phyloP scores from a whole-genome alignment of 2,888 invertebrate species.

The Nomada ferruginata region DNA sequence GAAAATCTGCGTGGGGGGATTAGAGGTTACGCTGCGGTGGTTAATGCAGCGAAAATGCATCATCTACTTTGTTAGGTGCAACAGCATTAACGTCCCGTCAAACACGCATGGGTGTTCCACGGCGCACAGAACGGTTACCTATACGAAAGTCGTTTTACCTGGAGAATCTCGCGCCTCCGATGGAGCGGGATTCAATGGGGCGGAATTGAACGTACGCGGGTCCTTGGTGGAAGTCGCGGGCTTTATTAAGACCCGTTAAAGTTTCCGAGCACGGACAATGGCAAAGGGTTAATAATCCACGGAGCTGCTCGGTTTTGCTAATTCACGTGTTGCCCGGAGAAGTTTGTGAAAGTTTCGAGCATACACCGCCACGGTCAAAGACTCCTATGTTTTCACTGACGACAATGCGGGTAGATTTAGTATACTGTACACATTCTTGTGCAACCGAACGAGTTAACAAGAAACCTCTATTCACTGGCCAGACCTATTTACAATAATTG shows the following conservation, averaged over 20 bases:
- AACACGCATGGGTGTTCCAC: not conserved
- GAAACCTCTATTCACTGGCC: too few species aligned
- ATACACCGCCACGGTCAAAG: slow-evolving; percentile 17
- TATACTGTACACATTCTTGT: too few species aligned
- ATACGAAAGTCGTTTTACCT: not conserved
- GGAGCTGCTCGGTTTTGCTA: slow-evolving; percentile 1
- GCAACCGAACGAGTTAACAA: too few species aligned
- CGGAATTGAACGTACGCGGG: not conserved
- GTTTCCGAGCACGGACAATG: not conserved
- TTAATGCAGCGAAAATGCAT: slow-evolving; percentile 43
- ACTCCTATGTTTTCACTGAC: slow-evolving; percentile 1
- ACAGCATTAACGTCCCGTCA: slow-evolving; percentile 38
- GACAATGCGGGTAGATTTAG: too few species aligned
- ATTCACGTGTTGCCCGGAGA: slow-evolving; percentile 12
- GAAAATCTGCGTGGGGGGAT: slow-evolving; percentile 51
- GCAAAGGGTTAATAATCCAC: slow-evolving; percentile 10
- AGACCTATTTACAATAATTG: too few species aligned
- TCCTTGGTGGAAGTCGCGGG: slow-evolving; percentile 4
- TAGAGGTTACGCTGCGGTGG: slow-evolving; percentile 34
- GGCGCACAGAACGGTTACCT: not conserved
- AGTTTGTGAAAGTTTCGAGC: slow-evolving; percentile 24
- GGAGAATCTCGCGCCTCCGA: not conserved
- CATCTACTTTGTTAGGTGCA: slow-evolving; percentile 9
- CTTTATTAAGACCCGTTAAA: slow-evolving; percentile 3
- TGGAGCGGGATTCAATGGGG: not conserved